Evolutionary conservation across 2,888 invertebrate species (phyloP), one percentile per base, ranked within the genome.

Genomic region (Malthinus seriepunctatus): DNA sequence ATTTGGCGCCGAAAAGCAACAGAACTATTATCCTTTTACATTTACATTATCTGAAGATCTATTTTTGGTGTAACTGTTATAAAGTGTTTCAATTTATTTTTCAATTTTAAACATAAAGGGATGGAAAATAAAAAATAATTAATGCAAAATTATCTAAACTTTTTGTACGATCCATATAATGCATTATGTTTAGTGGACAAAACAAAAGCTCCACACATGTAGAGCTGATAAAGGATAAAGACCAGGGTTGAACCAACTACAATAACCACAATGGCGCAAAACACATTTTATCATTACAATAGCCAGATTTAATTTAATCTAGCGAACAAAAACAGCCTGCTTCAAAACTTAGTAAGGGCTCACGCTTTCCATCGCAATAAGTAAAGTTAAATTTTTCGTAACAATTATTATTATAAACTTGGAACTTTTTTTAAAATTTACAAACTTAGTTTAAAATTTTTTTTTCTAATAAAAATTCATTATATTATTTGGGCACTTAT

Each of bases 261-360:
- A 73, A 75, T 74, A 70, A 71, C 74, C 73, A 73, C 76, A 75
- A 73, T 73, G 65, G 73, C 69, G 69, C 72, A 72, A 75, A 60
- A 75, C 75, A 76, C 73, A 72, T 75, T 75, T 76, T 75, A 75
- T 67, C 74, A 75, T 76, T 65, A 76, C 76, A 76, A 76, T 75
- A 69, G 67, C 65, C 68, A 74, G 76, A 76, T 76, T 77, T 76
- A 76, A 77, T 76, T 77, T 75, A 76, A 76, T 76, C 75, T 73
- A 68, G 67, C 69, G 63, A 67, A 69, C 69, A 68, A 71, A 70
- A 69, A 69, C 57, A 63, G 55, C 64, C 62, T 62, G 59, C 60
- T 52, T 67, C 64, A 70, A 72, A 70, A 68, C 69, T 69, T 65
- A 64, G 65, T 64, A 67, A 65, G 70, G 68, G 69, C 70, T 68